Conservation (phyloP, 2,888 invertebrate species). For the Sussaba pulchella region DNA sequence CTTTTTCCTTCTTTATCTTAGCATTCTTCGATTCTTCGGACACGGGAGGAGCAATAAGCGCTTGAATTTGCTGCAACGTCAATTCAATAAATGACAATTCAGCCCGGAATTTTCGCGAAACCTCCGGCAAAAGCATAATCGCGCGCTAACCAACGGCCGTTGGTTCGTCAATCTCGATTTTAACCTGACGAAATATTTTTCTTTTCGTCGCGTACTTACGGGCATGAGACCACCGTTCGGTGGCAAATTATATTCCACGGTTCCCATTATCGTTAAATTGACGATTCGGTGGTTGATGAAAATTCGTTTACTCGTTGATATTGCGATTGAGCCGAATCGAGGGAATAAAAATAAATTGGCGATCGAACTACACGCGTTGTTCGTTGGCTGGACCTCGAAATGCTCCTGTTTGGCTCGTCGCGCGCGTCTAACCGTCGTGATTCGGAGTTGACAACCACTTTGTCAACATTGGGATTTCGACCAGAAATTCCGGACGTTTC, state of each 20-base stretch:
- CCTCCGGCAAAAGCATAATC: not conserved
- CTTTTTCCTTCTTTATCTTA: constrained; percentile 85
- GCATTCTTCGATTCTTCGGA: constrained; percentile 89
- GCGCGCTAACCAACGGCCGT: not conserved
- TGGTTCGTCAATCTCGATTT: constrained; percentile 6
- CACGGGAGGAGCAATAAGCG: constrained; percentile 94
- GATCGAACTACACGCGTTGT: constrained; percentile 6
- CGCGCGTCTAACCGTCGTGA: not conserved
- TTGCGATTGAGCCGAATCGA: too few relatives aligned
- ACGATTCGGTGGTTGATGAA: too few relatives aligned
- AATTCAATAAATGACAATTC: not conserved
- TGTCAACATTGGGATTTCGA: constrained; percentile 39
- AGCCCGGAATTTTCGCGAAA: constrained; percentile 9
- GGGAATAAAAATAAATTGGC: not conserved
- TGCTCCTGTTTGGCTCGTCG: constrained; percentile 1
- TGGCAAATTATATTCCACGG: constrained; percentile 91
- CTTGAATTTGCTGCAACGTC: constrained; percentile 94
- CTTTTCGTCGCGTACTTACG: constrained; percentile 86
- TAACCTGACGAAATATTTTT: constrained; percentile 33
- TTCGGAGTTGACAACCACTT: constrained; percentile 48
- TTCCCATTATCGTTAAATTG: constrained; percentile 85
- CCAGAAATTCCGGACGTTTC: too few relatives aligned
- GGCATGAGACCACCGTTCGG: constrained; percentile 94
- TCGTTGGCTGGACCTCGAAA: not conserved
- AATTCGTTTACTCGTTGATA: too few relatives aligned